Percentiles rank a stretch among this genome's conserved stretches.
Conservation (phyloP, 2,797 vertebrate species). For the Pangasius larnaudii region DNA sequence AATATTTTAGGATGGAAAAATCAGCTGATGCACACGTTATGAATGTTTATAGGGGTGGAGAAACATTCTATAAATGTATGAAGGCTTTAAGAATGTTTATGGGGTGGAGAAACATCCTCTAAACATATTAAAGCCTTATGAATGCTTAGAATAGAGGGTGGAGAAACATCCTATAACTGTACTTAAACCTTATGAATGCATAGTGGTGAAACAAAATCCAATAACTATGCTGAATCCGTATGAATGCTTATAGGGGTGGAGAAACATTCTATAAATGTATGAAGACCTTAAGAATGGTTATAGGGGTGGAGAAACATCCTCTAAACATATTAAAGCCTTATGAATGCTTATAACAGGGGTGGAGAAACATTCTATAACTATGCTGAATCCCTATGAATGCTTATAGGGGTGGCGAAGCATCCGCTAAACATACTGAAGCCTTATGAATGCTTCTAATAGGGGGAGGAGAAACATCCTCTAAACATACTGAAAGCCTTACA, state of each 20-base stretch:
- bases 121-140: not conserved
- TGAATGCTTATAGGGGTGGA: not conserved
- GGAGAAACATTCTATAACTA: not conserved
- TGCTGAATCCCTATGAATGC: not conserved
- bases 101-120: not conserved
- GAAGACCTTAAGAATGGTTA: not conserved
- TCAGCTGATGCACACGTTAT: not conserved
- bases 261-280: not conserved
- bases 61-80: not conserved
- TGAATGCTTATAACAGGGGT: not conserved
- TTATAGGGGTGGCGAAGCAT: not conserved
- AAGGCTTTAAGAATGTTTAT: not conserved
- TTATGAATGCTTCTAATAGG: not conserved
- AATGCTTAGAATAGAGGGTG: not conserved
- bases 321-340: not conserved
- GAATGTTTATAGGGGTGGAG: conserved; percentile 1
- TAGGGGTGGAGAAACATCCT: not conserved
- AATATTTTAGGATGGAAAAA: not conserved
- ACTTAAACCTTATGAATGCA: not conserved
- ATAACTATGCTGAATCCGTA: no score
- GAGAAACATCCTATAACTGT: not conserved
- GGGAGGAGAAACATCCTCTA: not conserved
- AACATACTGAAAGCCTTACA: not conserved
- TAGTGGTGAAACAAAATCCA: not conserved
- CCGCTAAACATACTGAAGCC: not conserved